A percentile compares a stretch with the other conserved stretches of the same genome.
Conservation (phyloP, 2,113 vertebrate species). For the Verasper variegatus region DNA sequence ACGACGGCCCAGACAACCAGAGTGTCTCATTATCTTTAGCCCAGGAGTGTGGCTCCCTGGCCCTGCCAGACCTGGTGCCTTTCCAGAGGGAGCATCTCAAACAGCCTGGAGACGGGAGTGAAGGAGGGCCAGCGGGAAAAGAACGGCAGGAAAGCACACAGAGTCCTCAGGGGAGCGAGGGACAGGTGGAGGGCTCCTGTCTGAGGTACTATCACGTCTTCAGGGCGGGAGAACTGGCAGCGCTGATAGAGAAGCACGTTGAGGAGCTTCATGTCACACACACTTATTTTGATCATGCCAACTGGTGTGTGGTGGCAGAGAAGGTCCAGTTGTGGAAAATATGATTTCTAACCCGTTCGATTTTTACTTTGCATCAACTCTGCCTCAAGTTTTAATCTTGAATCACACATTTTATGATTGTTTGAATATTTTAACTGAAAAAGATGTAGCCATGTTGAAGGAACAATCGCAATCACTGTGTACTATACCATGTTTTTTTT, state of each 20-base stretch:
- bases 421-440: not conserved
- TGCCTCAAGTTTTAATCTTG: constrained; percentile 58
- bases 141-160: constrained; percentile 54
- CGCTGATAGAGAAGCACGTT: constrained; percentile 76
- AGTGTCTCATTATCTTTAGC: constrained; percentile 63
- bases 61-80: constrained; percentile 85
- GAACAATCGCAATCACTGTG: not conserved
- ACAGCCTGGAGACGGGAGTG: constrained; percentile 39
- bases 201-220: constrained; percentile 82
- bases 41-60: constrained; percentile 67
- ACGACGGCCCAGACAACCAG: constrained; percentile 35
- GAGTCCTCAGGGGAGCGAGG: constrained; percentile 46
- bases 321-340: constrained; percentile 77
- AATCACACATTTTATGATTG: constrained; percentile 20
- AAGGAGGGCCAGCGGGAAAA: constrained; percentile 22
- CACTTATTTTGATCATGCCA: constrained; percentile 81
- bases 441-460: constrained; percentile 12
- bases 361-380: constrained; percentile 45
- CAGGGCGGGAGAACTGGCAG: constrained; percentile 79
- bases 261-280: constrained; percentile 78
- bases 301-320: constrained; percentile 80
- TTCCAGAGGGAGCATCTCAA: constrained; percentile 63
- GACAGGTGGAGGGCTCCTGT: constrained; percentile 60
- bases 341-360: constrained; percentile 47
- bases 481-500: not conserved